These are phyloP conservation scores for Myotis lucifugus DNA, from an alignment of 2,113 vertebrate species.

Conservation along the genomic window DNA sequence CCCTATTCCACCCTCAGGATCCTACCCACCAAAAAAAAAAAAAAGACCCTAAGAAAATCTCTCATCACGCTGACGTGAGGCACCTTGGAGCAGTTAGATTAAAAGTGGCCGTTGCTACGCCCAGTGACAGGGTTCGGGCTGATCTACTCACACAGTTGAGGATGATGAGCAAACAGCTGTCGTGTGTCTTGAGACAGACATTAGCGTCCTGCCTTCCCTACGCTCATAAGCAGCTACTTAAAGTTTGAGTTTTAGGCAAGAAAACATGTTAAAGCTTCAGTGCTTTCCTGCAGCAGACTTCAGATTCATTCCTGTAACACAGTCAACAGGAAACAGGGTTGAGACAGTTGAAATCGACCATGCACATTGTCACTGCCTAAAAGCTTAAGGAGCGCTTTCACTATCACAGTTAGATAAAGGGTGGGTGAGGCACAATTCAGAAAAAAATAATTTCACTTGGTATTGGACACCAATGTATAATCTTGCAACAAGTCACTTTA, in stretches of 20 bases:
- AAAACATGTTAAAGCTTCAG: constrained; percentile 80
- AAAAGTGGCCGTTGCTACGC: neutral
- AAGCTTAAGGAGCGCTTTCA: constrained; percentile 50
- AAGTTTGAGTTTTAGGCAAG: constrained; percentile 78
- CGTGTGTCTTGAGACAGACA: constrained; percentile 81
- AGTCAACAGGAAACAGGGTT: constrained; percentile 70
- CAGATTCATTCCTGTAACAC: constrained; percentile 75
- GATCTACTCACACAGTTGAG: constrained; percentile 78
- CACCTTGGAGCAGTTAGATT: neutral
- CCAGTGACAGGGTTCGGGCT: constrained; percentile 39
- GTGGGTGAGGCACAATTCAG: neutral
- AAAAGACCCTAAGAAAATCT: neutral
- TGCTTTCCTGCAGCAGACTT: constrained; percentile 69
- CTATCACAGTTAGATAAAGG: neutral
- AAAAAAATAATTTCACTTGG: neutral
- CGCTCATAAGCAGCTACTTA: constrained; percentile 76
- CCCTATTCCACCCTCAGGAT: constrained; percentile 18
- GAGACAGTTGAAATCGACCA: constrained; percentile 67
- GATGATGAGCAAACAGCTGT: constrained; percentile 82
- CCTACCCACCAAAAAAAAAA: neutral
- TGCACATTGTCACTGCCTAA: constrained; percentile 54
- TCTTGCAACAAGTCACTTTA: neutral
- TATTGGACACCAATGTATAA: neutral
- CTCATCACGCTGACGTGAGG: neutral
- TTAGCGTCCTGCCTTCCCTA: constrained; percentile 78